Evolutionary conservation across 2,797 vertebrate species (phyloP).

Genomic region (Aplochiton taeniatus): DNA sequence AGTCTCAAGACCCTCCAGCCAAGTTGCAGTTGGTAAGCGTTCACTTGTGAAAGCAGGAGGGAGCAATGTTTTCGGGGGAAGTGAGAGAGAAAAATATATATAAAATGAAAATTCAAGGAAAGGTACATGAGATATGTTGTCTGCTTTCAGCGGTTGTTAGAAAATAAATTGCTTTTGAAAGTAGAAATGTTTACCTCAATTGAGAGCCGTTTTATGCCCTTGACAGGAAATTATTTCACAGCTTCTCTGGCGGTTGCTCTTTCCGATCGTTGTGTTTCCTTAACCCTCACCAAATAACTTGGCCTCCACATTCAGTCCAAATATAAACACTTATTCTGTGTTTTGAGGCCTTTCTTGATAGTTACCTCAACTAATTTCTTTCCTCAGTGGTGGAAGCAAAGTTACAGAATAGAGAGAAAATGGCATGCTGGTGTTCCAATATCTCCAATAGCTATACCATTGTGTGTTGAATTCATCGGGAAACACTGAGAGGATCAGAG

Average conservation of each 20-base stretch:
- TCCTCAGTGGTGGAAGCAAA: constrained; percentile 44
- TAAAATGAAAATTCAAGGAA: constrained; percentile 71
- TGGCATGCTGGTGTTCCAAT: constrained; percentile 40
- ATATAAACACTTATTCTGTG: constrained; percentile 65
- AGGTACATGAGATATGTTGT: constrained; percentile 76
- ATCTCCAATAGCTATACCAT: constrained; percentile 45
- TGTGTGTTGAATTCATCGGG: constrained; percentile 44
- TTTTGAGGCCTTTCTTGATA: constrained; percentile 56
- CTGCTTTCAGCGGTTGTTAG: constrained; percentile 73
- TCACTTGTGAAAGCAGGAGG: constrained; percentile 46
- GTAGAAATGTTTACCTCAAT: constrained; percentile 76
- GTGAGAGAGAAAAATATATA: constrained; percentile 31
- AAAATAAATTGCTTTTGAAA: constrained; percentile 79
- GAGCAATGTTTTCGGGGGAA: constrained; percentile 1
- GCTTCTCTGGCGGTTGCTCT: constrained; percentile 68
- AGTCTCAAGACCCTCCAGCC: constrained; percentile 55
- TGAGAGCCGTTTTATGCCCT: constrained; percentile 72
- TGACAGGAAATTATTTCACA: constrained; percentile 75
- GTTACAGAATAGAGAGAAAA: constrained; percentile 47
- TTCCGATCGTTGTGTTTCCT: constrained; percentile 71
- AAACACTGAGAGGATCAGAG: constrained; percentile 58
- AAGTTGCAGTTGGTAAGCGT: constrained; percentile 56
- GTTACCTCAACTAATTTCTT: constrained; percentile 64
- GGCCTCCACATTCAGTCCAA: constrained; percentile 63
- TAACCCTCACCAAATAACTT: constrained; percentile 75